Evolutionary conservation across 92 coral and sea anemone genomes (phyloP), one percentile per base, ranked within the genome.

Genomic region (Siderastrea radians): DNA sequence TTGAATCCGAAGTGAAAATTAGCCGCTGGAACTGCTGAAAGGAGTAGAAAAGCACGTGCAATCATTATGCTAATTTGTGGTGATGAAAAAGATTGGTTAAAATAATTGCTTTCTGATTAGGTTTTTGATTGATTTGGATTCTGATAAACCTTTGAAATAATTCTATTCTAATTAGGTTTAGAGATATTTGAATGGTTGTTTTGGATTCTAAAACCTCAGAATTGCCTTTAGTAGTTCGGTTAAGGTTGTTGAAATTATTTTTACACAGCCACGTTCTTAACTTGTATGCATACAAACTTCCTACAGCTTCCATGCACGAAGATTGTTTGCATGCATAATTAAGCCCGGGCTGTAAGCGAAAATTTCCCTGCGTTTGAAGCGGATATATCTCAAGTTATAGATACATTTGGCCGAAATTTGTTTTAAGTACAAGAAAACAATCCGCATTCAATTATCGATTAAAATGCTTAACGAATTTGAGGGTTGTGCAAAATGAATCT

Each of bases 311-410:
- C 16, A 17, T 3, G 65, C 17, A 61, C 17, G 17, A 61, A 61
- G 65, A n/a, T 65, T 65, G 69, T 65, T 0, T 26, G 69, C 69
- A 65, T 65, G 69, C 69, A 65, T n/a, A 65, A 65, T 65, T 65
- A 65, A 65, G 69, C 17, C 5, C 6, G 63, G 63, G 57, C 10
- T 53, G 15, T 3, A 1, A 59, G 63, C 63, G n/a, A 10, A 59
- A 59, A 8, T 59, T 3, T 59, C 11, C 57, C 43, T 65, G 16
- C 17, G 7, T 65, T 2, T 2, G 17, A 17, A 26, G 10, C 8
- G 45, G 17, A 16, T 19, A 64, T 64, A 16, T n/a, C 1, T 13
- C 17, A 7, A 19, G 1, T 19, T 7, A n/a, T 7, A 2, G 17
- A 10, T 64, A 5, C 5, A 64, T 5, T 3, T 6, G 16, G 6